Percentiles rank a stretch among this genome's conserved stretches.
Evolutionary conservation across 2,797 vertebrate genomes (phyloP).

Genomic region (Phyllotis vaccarum): DNA sequence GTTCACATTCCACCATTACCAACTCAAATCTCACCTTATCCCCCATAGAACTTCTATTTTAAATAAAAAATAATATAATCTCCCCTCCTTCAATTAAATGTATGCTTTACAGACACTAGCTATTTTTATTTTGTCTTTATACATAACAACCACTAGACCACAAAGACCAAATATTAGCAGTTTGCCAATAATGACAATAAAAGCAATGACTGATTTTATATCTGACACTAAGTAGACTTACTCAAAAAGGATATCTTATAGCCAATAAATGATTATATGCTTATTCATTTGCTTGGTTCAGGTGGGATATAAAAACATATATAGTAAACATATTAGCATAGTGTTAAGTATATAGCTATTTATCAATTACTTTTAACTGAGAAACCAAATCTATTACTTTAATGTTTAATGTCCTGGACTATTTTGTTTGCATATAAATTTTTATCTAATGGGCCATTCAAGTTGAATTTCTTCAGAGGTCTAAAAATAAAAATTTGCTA

Average conservation of each 20-base stretch:
- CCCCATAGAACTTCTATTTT: not conserved
- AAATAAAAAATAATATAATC: not conserved
- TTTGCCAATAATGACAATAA: not conserved
- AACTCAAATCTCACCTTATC: not conserved
- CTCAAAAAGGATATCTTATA: not conserved
- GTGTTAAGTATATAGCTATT: not conserved
- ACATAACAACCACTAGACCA: not conserved
- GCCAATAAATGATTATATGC: constrained; percentile 12
- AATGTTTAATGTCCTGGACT: constrained; percentile 31
- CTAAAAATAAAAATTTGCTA: constrained; percentile 58
- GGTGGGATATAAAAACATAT: not conserved
- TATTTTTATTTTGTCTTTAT: not conserved
- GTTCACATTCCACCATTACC: rapidly evolving
- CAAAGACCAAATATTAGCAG: not conserved
- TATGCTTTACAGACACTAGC: not conserved
- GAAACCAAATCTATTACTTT: not conserved
- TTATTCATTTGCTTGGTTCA: not conserved
- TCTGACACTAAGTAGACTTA: not conserved
- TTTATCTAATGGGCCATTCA: constrained; percentile 46
- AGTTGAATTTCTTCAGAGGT: constrained; percentile 31
- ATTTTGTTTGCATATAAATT: not conserved
- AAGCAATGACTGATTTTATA: constrained; percentile 18
- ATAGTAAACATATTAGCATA: not conserved
- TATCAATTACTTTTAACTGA: not conserved
- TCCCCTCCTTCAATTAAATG: not conserved